Evolutionary conservation across 2,797 vertebrate genomes (phyloP), one percentile per base, ranked within the genome.

Genomic region (Syndactyla subalaris): DNA sequence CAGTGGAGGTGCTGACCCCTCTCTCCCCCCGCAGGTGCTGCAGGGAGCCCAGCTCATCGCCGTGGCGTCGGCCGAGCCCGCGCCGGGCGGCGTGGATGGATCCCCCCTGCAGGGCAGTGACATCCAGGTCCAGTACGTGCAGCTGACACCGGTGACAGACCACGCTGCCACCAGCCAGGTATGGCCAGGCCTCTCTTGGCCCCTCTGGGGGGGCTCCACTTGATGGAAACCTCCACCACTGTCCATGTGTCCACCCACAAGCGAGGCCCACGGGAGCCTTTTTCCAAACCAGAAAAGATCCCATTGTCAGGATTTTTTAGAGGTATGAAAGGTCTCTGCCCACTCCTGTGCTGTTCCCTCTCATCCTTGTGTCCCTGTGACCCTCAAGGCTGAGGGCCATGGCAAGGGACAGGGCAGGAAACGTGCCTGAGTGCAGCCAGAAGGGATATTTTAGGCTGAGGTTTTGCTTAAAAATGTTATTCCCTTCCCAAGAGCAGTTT

Each of bases 101-200:
- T 99, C 99, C 1, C 94, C 99, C 1, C 98, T 99, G 26, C 99
- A 99, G 95, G 98, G 98, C 45, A 98, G 99, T 12, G 99, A 99
- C 95, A 99, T 99, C 96, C 99, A 99, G 97, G 99, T 99, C 86
- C 99, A 99, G 73, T 99, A 99, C 14, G 99, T 99, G 86, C 99
- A 99, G 94, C 98, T 99, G 73, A 99, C 99, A 0, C 98, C 99
- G 0, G 99, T 99, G 73, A 97, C 98, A 7, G 99, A 99, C 91
- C 99, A 99, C 95, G 93, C 98, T 6, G 96, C 98, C 6, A 54
- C 98, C 11, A 98, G 98, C 39, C 99, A 99, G 97, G 99, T 99
- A 49, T 26, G 48, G 48, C 48, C 48, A 49, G 23, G 22, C 23
- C 48, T 26, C 48, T 9, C 46, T 12, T 48, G 22, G 22, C 46